Evolutionary conservation across 2,888 invertebrate species (phyloP).

Genomic region (Hermaeophaga mercurialis): DNA sequence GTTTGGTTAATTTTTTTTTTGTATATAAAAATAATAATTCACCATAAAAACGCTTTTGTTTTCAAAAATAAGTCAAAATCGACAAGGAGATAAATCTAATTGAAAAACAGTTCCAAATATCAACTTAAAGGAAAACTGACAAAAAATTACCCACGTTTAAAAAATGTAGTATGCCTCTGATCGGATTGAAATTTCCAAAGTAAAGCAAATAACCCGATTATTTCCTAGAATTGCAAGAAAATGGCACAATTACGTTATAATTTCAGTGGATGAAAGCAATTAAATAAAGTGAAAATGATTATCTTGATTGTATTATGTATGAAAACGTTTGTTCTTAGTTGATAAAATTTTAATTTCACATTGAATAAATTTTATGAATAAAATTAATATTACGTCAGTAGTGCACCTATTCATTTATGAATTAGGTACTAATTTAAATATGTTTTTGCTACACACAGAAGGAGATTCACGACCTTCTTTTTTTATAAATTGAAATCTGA

Average conservation of each 20-base stretch:
- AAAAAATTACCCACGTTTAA: no score
- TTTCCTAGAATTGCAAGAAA: constrained; percentile 5
- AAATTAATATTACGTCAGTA: not conserved
- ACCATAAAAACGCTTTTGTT: no score
- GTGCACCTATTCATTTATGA: not conserved
- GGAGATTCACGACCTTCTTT: no score
- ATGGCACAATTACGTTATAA: constrained; percentile 9
- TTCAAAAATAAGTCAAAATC: no score
- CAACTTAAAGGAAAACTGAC: no score
- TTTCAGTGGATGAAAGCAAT: constrained; percentile 11
- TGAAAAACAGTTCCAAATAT: no score
- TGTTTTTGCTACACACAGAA: no score
- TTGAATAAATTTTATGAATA: constrained; percentile 13
- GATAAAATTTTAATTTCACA: constrained; percentile 11
- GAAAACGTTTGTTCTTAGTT: constrained; percentile 7
- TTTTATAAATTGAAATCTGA: no score
- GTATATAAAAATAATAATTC: no score
- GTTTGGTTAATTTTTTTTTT: no score
- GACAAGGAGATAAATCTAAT: no score
- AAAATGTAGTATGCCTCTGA: not conserved
- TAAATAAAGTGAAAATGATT: constrained; percentile 17
- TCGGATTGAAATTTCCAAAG: not conserved
- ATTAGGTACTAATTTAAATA: no score
- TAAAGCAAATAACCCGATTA: not conserved
- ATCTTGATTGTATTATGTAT: constrained; percentile 8